phyloP scores from a whole-genome alignment of 1,140 invertebrate genomes.

The Sminthurinus signatus region DNA sequence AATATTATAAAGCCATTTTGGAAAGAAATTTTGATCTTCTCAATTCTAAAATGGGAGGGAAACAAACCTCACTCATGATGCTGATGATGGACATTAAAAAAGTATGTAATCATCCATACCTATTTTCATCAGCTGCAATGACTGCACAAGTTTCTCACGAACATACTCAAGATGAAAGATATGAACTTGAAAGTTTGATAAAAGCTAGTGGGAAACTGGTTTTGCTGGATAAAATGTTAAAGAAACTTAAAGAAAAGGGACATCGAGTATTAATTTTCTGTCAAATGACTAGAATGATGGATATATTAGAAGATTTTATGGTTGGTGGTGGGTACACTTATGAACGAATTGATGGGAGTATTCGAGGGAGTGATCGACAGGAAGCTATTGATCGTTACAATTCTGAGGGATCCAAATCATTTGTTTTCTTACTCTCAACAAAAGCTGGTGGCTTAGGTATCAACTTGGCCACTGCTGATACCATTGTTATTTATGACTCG shows the following conservation, averaged over 20 bases:
- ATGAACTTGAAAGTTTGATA: constrained; percentile 78
- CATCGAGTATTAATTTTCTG: constrained; percentile 98
- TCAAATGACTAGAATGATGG: constrained; percentile 99
- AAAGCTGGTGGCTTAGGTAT: constrained; percentile 97
- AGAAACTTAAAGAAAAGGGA: constrained; percentile 78
- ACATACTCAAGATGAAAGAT: constrained; percentile 55
- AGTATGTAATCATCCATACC: constrained; percentile 98
- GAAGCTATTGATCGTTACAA: constrained; percentile 90
- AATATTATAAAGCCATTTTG: constrained; percentile 99
- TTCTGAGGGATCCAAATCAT: constrained; percentile 76
- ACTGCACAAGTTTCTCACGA: constrained; percentile 64
- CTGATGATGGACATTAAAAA: constrained; percentile 99
- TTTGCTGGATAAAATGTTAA: constrained; percentile 89
- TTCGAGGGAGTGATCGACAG: constrained; percentile 88
- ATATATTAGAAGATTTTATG: constrained; percentile 96
- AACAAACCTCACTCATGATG: constrained; percentile 81
- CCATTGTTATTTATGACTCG: constrained; percentile 44
- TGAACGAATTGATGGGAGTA: constrained; percentile 96
- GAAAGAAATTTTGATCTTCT: constrained; percentile 97
- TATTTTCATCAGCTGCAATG: constrained; percentile 91
- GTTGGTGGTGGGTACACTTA: constrained; percentile 98
- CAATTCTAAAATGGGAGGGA: constrained; percentile 51
- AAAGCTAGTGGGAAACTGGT: constrained; percentile 97
- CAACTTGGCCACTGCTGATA: constrained; percentile 98
- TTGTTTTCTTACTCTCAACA: constrained; percentile 95